phyloP scores from a whole-genome alignment of 2,888 invertebrate species.

The Nemapogon koenigi region DNA sequence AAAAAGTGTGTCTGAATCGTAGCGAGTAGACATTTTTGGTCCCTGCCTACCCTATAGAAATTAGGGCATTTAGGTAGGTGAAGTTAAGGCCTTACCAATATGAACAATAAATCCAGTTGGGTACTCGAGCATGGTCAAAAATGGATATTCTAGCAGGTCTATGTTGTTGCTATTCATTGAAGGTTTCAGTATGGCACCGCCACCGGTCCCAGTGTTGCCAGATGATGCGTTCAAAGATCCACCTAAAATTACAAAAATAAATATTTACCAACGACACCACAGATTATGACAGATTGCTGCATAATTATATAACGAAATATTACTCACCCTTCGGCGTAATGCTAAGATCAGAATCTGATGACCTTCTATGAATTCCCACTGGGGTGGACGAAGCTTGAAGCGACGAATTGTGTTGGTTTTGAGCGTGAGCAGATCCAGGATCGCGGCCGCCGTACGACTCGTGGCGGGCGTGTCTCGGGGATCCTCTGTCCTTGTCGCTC shows the following conservation, averaged over 20 bases:
- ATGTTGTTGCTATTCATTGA: slow-evolving; percentile 78
- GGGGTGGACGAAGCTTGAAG: slow-evolving; percentile 54
- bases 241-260: slow-evolving; percentile 50
- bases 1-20: too few species aligned
- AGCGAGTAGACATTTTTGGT: too few species aligned
- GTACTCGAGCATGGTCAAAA: slow-evolving; percentile 90
- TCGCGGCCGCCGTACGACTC: slow-evolving; percentile 61
- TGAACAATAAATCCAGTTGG: slow-evolving; percentile 89
- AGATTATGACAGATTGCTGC: slow-evolving; percentile 25
- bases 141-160: slow-evolving; percentile 94
- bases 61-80: too few species aligned
- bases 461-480: slow-evolving; percentile 58
- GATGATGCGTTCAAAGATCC: slow-evolving; percentile 72
- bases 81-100: slow-evolving; percentile 67
- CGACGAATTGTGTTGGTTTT: slow-evolving; percentile 31
- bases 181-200: slow-evolving; percentile 67
- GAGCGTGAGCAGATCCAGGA: slow-evolving; percentile 31
- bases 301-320: too few species aligned
- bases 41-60: too few species aligned
- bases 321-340: slow-evolving; percentile 87
- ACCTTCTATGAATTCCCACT: slow-evolving; percentile 74
- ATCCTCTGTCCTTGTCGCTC: slow-evolving; percentile 38
- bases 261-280: background rate
- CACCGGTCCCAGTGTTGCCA: slow-evolving; percentile 57
- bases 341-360: slow-evolving; percentile 93